Evolutionary conservation across 2,113 vertebrate genomes (phyloP), one percentile per base, ranked within the genome.

Genomic region (Megaptera novaeangliae): DNA sequence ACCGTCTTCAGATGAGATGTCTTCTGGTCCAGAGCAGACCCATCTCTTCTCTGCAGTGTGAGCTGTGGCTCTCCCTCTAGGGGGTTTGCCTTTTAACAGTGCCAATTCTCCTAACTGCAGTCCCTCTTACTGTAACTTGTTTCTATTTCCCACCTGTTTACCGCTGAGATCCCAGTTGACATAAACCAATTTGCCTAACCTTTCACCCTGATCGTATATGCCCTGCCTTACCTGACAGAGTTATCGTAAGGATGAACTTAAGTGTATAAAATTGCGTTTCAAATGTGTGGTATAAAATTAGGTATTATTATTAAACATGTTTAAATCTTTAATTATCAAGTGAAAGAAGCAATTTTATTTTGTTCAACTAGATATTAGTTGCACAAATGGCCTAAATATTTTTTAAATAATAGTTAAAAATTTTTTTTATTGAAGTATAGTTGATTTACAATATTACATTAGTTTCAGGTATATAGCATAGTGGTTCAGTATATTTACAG

Each of bases 291-390:
- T 61, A 72, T 69, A 90, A 93, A 74, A 75, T 77, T 23, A 39
- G 27, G 55, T 82, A 61, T 12, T 82, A 18, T 46, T 78, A 46
- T 82, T 71, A 77, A 77, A 71, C n/a, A 72, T 39, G 29, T 29
- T 82, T 69, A 64, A 64, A 49, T 74, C 49, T 63, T 95, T 85
- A 57, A 29, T 57, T 72, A 39, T 85, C 75, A 39, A 21, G 7
- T 64, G 57, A 91, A 94, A 91, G 39, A 72, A 21, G 6, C 25
- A 77, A 74, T 90, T 97, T 69, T 82, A 72, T 92, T 90, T 93
- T 94, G 31, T 91, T 94, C 15, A 39, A 83, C 75, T 91, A 78
- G 4, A 85, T 78, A 31, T 80, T 71, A 80, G 41, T 59, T 64
- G 57, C 89, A 7, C 44, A 96, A 93, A 92, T 77, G 4, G 55